Evolutionary conservation across 1,140 invertebrate genomes (phyloP).

Genomic region (Drosophila nannoptera): DNA sequence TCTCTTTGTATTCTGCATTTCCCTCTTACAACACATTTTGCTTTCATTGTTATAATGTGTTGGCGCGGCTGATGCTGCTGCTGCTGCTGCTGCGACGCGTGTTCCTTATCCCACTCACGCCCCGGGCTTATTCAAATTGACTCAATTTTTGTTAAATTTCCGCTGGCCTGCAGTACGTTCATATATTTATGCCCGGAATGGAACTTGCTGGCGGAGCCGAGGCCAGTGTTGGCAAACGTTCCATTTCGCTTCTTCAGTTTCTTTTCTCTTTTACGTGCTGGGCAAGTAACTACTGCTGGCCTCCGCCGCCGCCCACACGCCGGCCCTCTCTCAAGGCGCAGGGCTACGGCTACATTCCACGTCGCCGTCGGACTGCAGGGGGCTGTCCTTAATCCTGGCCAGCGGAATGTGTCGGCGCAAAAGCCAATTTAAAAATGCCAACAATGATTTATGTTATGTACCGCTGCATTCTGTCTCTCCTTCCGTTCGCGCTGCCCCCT

Average conservation of each 20-base stretch:
- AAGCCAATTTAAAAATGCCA: slow-evolving; percentile 77
- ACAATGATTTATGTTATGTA: slow-evolving; percentile 69
- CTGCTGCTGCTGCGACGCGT: slow-evolving; percentile 23
- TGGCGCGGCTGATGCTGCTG: slow-evolving; percentile 18
- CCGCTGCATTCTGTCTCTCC: slow-evolving; percentile 9
- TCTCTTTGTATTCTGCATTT: slow-evolving; percentile 47
- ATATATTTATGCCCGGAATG: slow-evolving; percentile 42
- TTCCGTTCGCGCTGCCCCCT: not conserved
- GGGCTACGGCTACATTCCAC: slow-evolving; percentile 18
- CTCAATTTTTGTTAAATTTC: slow-evolving; percentile 77
- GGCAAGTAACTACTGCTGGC: not conserved
- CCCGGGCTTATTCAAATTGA: slow-evolving; percentile 71
- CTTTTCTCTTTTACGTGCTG: slow-evolving; percentile 3
- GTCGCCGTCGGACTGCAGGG: not conserved
- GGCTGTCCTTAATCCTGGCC: slow-evolving; percentile 55
- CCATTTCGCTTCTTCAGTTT: no score
- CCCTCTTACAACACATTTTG: no score
- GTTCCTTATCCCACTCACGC: slow-evolving; percentile 33
- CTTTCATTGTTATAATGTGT: slow-evolving; percentile 42
- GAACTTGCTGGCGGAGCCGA: slow-evolving; percentile 13
- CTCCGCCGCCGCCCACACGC: no score
- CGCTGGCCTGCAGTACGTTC: slow-evolving; percentile 45
- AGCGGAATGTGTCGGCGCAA: slow-evolving; percentile 65
- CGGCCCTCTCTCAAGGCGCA: not conserved
- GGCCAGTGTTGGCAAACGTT: not conserved